These are phyloP conservation scores for Aramus guarauna DNA, from an alignment of 2,113 vertebrate genomes.

Conservation along the genomic window DNA sequence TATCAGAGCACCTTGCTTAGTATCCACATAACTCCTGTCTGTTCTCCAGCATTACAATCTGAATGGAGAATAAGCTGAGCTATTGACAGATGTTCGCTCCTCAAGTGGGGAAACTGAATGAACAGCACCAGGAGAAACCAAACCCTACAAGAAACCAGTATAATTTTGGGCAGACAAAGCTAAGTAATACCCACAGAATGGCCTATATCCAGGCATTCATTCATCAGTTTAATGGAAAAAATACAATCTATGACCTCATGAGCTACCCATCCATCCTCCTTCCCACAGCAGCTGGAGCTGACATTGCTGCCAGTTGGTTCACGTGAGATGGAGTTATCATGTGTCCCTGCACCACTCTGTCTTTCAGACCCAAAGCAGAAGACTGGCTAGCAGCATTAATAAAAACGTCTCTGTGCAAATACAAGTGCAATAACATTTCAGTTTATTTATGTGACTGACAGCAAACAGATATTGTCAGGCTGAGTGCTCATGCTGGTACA, in stretches of 20 bases:
- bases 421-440: neutral
- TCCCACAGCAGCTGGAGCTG: neutral
- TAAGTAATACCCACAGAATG: neutral
- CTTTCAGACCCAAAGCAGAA: neutral
- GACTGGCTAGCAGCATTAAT: neutral
- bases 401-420: neutral
- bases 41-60: neutral
- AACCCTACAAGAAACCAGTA: neutral
- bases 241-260: neutral
- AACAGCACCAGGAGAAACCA: neutral
- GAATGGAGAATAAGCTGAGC: neutral
- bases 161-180: neutral
- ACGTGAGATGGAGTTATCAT: neutral
- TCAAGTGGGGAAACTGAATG: neutral
- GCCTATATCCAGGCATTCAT: neutral
- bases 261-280: neutral
- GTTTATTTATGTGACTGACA: constrained; percentile 4
- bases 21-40: neutral
- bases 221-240: neutral
- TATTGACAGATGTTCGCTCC: neutral
- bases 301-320: neutral
- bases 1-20: neutral
- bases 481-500: neutral
- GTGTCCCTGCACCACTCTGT: neutral
- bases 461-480: neutral